Evolutionary conservation across 1,140 invertebrate species (phyloP).

Genomic region (Thaumetopoea pityocampa): DNA sequence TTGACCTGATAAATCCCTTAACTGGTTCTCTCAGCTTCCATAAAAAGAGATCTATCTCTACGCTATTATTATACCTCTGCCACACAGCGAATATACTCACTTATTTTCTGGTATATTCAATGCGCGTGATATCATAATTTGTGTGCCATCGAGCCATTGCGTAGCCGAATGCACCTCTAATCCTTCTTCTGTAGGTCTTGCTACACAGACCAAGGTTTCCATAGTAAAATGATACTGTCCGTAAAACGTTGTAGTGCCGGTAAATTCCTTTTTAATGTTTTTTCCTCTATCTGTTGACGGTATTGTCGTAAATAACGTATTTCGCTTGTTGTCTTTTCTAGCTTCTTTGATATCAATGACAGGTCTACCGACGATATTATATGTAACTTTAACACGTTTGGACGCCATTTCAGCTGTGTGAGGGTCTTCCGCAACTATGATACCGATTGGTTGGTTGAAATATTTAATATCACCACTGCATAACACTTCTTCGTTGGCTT

Average conservation of each 20-base stretch:
- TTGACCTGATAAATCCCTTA: no score
- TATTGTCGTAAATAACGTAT: conserved; percentile 19
- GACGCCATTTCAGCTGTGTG: conserved; percentile 79
- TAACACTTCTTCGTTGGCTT: conserved; percentile 71
- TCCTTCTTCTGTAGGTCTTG: conserved; percentile 80
- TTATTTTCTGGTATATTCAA: conserved; percentile 60
- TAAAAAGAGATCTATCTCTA: no score
- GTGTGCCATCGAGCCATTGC: conserved; percentile 78
- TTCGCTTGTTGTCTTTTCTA: conserved; percentile 35
- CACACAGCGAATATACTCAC: no score
- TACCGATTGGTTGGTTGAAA: conserved; percentile 83
- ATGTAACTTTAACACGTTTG: conserved; percentile 80
- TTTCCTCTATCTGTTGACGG: conserved; percentile 31
- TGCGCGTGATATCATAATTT: conserved; percentile 73
- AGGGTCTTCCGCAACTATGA: conserved; percentile 81
- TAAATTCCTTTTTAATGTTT: conserved; percentile 55
- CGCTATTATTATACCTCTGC: no score
- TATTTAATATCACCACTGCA: conserved; percentile 74
- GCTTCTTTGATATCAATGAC: conserved; percentile 38
- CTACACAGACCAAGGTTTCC: conserved; percentile 79
- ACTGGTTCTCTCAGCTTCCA: no score
- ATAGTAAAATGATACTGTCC: conserved; percentile 55
- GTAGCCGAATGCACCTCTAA: conserved; percentile 78
- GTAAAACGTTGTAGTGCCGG: conserved; percentile 38
- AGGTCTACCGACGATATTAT: conserved; percentile 55